Conservation (phyloP, 2,797 vertebrate genomes). For the Chelon labrosus region DNA sequence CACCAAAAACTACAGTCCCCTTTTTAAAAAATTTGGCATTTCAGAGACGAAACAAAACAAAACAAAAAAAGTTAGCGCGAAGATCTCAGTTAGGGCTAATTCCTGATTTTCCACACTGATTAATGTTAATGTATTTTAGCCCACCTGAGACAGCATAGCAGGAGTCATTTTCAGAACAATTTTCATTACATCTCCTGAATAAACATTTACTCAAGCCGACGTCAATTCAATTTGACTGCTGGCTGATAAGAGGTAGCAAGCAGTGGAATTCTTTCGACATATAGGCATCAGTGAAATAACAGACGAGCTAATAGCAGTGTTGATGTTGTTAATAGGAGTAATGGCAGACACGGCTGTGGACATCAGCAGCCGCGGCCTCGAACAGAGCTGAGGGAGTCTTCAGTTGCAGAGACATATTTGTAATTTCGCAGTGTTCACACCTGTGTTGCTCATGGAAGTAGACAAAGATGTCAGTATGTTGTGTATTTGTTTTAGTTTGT, state of each 20-base stretch:
- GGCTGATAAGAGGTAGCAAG: constrained; percentile 76
- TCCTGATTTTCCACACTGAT: constrained; percentile 79
- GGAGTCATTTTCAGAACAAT: constrained; percentile 78
- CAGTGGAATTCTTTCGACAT: constrained; percentile 61
- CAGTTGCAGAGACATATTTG: constrained; percentile 68
- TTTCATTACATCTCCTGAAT: constrained; percentile 80
- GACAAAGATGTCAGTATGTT: constrained; percentile 55
- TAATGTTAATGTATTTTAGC: constrained; percentile 74
- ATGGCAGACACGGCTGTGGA: constrained; percentile 61
- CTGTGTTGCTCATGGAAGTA: constrained; percentile 59
- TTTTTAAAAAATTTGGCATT: constrained; percentile 62
- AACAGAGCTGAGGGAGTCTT: constrained; percentile 68
- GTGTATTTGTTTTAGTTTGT: constrained; percentile 59
- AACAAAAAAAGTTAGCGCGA: constrained; percentile 45
- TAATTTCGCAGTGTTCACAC: constrained; percentile 61
- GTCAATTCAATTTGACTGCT: constrained; percentile 79
- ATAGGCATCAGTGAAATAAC: constrained; percentile 74
- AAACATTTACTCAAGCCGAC: constrained; percentile 79
- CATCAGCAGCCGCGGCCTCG: constrained; percentile 57
- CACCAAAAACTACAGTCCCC: constrained; percentile 66
- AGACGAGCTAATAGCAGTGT: constrained; percentile 71
- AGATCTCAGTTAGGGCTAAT: constrained; percentile 70
- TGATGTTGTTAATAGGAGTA: constrained; percentile 76
- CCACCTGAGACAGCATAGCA: constrained; percentile 77
- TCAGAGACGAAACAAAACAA: constrained; percentile 20